Evolutionary conservation across 2,888 invertebrate genomes (phyloP).

Genomic region (Pachydiplax longipennis): DNA sequence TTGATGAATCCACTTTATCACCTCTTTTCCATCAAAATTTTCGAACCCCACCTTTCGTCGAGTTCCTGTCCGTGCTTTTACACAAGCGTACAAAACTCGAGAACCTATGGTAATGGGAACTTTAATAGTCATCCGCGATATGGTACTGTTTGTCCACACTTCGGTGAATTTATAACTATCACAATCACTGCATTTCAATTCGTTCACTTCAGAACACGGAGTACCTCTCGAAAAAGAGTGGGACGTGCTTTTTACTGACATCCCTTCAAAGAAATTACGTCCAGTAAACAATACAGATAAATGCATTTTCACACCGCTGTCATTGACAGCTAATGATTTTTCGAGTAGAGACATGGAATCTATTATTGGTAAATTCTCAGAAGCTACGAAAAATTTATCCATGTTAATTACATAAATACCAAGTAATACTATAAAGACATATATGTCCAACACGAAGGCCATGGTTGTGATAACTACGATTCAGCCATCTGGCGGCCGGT

Average conservation of each 20-base stretch:
- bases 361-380: slow-evolving; percentile 47
- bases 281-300: slow-evolving; percentile 50
- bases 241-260: slow-evolving; percentile 50
- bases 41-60: slow-evolving; percentile 49
- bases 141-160: slow-evolving; percentile 50
- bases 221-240: slow-evolving; percentile 47
- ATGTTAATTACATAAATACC: slow-evolving; percentile 4
- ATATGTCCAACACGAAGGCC: not conserved
- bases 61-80: slow-evolving; percentile 46
- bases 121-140: slow-evolving; percentile 48
- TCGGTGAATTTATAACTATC: slow-evolving; percentile 47
- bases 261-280: slow-evolving; percentile 49
- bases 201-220: slow-evolving; percentile 45
- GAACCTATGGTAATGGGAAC: slow-evolving; percentile 49
- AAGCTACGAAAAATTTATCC: not conserved
- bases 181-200: slow-evolving; percentile 46
- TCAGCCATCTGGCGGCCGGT: not conserved
- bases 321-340: slow-evolving; percentile 48
- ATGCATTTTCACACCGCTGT: slow-evolving; percentile 48
- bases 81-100: slow-evolving; percentile 45
- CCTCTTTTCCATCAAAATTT: slow-evolving; percentile 48
- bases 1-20: slow-evolving; percentile 53
- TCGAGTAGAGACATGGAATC: slow-evolving; percentile 51
- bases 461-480: not conserved
- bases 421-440: not conserved